Base-by-base conservation (phyloP, 2,113 vertebrate species). In the Rhinoderma darwinii region DNA sequence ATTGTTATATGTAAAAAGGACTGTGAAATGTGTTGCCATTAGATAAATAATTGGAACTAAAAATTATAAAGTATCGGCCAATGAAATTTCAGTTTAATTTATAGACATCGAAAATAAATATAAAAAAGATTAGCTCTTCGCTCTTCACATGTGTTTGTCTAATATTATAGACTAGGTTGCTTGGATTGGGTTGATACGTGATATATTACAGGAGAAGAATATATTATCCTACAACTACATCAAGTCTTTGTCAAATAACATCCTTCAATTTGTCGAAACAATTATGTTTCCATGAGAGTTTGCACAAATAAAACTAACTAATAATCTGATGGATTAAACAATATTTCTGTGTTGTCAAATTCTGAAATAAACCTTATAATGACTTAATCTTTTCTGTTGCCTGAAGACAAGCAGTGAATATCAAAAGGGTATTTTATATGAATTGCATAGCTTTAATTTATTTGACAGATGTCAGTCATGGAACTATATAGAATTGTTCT, bases 381-480 rank as follows among this genome's bases (percentile, higher is more conserved):
- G 35, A 17, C 22, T 63, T 56, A 79, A 79, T 79, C 50, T 51
- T 79, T 79, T 56, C 50, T 79, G 56, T 41, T 44, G 20, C 35
- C 56, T 43, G 39, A 81, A 30, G 54, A 63, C 25, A 63, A 63
- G 56, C 25, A 81, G 56, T 3, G 39, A 37, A 43, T 44, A 81
- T 63, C 39, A 63, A 4, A 30, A 44, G 56, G 39, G 6, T 56
- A 81, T 81, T 81, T 43, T n/a, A 25, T 18, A 43, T 30, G 25
- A 63, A 63, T 63, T 81, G 12, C 9, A 43, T 30, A 63, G 79
- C 54, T 63, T 61, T 81, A n/a, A 37, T 81, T 61, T 61, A 27
- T 81, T 81, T 81, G 56, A 81, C 78, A 81, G 35, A 41, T 63
- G 79, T 63, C 79, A 63, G 25, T 81, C 56, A 63, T 18, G 12